phyloP scores from a whole-genome alignment of 2,888 invertebrate species.

The Mythimna impura region DNA sequence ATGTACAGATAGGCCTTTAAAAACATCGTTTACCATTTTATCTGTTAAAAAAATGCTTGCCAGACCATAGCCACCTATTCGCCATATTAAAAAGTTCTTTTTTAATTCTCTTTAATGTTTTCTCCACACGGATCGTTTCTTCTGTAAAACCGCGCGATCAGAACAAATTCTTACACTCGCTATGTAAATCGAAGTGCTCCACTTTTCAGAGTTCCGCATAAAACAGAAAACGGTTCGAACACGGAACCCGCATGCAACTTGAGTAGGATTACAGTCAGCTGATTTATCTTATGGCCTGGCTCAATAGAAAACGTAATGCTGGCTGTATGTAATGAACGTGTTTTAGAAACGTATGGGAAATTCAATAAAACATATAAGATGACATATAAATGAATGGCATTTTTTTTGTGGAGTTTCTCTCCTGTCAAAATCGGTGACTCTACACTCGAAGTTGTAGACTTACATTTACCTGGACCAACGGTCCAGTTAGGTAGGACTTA shows the following conservation, averaged over 20 bases:
- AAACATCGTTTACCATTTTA: too few relatives aligned
- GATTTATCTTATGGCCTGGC: slow-evolving; percentile 39
- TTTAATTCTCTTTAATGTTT: slow-evolving; percentile 12
- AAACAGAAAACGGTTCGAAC: slow-evolving; percentile 33
- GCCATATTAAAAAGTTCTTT: neutral
- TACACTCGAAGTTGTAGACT: too few relatives aligned
- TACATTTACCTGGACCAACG: too few relatives aligned
- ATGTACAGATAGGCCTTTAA: too few relatives aligned
- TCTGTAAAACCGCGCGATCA: slow-evolving; percentile 17
- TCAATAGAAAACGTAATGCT: slow-evolving; percentile 18
- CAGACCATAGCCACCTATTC: too few relatives aligned
- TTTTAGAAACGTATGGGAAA: slow-evolving; percentile 7
- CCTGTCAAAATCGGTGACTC: too few relatives aligned
- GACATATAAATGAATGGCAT: neutral
- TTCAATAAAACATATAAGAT: neutral
- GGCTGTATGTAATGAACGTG: slow-evolving; percentile 1
- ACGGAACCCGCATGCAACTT: slow-evolving; percentile 53
- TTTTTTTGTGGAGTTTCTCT: neutral
- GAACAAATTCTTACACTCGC: slow-evolving; percentile 21
- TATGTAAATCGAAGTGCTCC: slow-evolving; percentile 49
- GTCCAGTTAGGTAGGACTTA: too few relatives aligned
- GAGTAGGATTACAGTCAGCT: slow-evolving; percentile 39
- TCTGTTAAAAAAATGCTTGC: too few relatives aligned
- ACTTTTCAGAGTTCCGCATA: slow-evolving; percentile 45
- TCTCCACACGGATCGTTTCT: slow-evolving; percentile 18